Conservation (phyloP, 2,797 vertebrate species). For the Buceros bicornis region DNA sequence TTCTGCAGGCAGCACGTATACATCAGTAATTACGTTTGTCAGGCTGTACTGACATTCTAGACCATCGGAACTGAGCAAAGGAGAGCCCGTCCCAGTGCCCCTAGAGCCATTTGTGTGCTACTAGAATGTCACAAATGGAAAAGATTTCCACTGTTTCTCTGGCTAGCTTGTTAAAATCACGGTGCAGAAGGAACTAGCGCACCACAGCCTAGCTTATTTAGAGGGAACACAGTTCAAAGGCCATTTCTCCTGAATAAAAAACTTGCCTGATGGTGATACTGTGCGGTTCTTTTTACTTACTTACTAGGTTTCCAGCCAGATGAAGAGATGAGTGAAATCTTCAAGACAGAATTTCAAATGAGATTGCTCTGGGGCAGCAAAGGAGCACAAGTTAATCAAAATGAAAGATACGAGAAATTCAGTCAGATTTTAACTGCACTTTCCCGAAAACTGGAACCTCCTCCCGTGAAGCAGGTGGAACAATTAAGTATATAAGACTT, state of each 20-base stretch:
- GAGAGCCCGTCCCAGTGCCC: background rate
- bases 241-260: background rate
- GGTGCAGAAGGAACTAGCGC: background rate
- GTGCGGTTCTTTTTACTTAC: conserved; percentile 36
- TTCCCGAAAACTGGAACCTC: conserved; percentile 93
- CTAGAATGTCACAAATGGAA: background rate
- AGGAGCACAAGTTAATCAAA: conserved; percentile 92
- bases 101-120: background rate
- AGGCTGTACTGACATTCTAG: background rate
- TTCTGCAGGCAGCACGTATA: background rate
- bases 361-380: conserved; percentile 97
- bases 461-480: conserved; percentile 73
- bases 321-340: conserved; percentile 92
- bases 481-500: conserved; percentile 45
- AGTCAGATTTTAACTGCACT: conserved; percentile 94
- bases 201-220: background rate
- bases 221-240: background rate
- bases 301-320: conserved; percentile 88
- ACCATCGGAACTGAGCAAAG: background rate
- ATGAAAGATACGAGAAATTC: conserved; percentile 93
- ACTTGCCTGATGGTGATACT: background rate
- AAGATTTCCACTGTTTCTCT: background rate
- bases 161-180: background rate
- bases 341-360: conserved; percentile 97
- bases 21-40: rapidly evolving